Evolutionary conservation across 1,140 invertebrate species (phyloP).

Genomic region (Bombus confusus): DNA sequence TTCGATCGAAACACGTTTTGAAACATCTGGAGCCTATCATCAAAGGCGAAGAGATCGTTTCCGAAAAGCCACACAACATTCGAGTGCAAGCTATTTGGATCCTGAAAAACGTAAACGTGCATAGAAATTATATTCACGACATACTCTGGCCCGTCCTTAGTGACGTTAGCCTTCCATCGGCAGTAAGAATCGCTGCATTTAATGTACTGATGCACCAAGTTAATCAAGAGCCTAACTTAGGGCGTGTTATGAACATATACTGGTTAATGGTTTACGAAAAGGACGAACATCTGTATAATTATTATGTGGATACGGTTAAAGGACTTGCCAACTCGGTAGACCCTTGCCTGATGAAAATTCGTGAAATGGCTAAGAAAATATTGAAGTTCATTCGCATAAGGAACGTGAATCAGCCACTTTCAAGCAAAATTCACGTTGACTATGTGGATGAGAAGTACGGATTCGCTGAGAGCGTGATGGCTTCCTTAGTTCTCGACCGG

Average conservation of each 20-base stretch:
- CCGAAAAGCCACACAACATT: slow-evolving; percentile 67
- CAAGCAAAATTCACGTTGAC: slow-evolving; percentile 60
- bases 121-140: slow-evolving; percentile 68
- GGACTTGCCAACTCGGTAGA: slow-evolving; percentile 73
- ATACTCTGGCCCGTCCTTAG: slow-evolving; percentile 79
- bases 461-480: slow-evolving; percentile 60
- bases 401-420: slow-evolving; percentile 46
- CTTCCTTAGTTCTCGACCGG: slow-evolving; percentile 55
- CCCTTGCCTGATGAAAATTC: slow-evolving; percentile 70
- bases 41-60: slow-evolving; percentile 54
- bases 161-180: slow-evolving; percentile 68
- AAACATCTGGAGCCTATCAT: slow-evolving; percentile 69
- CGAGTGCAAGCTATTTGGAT: slow-evolving; percentile 74
- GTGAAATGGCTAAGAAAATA: slow-evolving; percentile 70
- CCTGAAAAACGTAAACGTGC: slow-evolving; percentile 58
- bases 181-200: slow-evolving; percentile 76
- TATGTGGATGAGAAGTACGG: slow-evolving; percentile 71
- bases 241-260: slow-evolving; percentile 75
- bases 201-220: slow-evolving; percentile 75
- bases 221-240: slow-evolving; percentile 60
- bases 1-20: slow-evolving; percentile 62
- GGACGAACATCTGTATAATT: slow-evolving; percentile 79
- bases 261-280: slow-evolving; percentile 78
- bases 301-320: slow-evolving; percentile 78
- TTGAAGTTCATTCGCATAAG: slow-evolving; percentile 67